These are phyloP conservation scores for Tetraneura akinire DNA, from an alignment of 1,140 invertebrate species.

Conservation along the genomic window DNA sequence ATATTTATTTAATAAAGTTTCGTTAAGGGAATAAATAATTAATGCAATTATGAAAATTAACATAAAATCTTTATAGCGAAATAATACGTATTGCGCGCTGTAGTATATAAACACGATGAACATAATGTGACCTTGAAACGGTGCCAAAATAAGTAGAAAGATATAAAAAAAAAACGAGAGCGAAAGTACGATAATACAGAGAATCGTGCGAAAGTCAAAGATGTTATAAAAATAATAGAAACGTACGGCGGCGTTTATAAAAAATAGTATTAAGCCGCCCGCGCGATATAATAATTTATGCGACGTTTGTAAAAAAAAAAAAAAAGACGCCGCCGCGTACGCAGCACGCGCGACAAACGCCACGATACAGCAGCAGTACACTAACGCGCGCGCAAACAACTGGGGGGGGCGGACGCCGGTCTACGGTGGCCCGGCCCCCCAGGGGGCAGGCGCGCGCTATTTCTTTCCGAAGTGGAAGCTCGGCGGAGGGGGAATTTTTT, in stretches of 20 bases:
- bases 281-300: no score
- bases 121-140: no score
- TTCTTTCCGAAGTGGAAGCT: slow-evolving; percentile 43
- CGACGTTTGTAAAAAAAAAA: background rate
- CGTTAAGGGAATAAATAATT: no score
- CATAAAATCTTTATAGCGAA: no score
- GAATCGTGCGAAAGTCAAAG: background rate
- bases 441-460: slow-evolving; percentile 30
- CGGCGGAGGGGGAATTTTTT: slow-evolving; percentile 20
- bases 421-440: slow-evolving; percentile 40
- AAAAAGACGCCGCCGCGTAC: background rate
- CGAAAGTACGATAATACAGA: background rate
- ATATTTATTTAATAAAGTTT: no score
- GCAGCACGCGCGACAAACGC: background rate
- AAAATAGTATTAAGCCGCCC: no score
- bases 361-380: no score
- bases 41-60: no score
- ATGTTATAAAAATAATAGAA: background rate
- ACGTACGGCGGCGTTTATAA: background rate
- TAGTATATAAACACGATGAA: no score
- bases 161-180: background rate
- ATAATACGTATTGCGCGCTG: no score
- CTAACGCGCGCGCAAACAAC: background rate
- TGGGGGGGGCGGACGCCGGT: slow-evolving; percentile 22
- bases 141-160: background rate